Evolutionary conservation across 2,888 invertebrate species (phyloP).

Genomic region (Phorcus lineatus): DNA sequence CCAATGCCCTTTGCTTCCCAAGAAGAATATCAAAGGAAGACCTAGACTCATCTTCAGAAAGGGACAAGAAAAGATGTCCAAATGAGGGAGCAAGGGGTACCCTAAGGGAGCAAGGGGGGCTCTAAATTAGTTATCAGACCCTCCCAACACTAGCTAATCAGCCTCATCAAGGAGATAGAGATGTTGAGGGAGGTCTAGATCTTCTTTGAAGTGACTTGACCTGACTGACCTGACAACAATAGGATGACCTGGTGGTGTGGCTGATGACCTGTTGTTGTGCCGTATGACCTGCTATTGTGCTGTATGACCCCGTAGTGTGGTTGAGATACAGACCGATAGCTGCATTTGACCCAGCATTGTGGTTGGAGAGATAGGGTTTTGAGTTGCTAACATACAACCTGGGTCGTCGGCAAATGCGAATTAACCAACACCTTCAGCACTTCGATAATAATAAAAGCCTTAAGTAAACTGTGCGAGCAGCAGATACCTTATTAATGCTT

Average conservation of each 20-base stretch:
- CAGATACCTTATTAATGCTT: neutral
- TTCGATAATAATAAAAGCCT: no score
- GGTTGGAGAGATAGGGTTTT: no score
- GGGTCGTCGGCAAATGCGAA: neutral
- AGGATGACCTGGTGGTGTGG: neutral
- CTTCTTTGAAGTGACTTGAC: neutral
- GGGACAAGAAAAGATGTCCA: no score
- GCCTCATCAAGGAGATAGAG: constrained; percentile 4
- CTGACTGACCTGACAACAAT: constrained; percentile 9
- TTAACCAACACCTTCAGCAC: neutral
- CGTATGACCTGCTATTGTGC: no score
- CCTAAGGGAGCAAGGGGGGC: neutral
- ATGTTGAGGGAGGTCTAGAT: neutral
- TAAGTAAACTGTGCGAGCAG: neutral
- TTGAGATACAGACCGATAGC: no score
- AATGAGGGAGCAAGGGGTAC: no score
- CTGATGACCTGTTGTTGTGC: neutral
- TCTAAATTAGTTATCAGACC: neutral
- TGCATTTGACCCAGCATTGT: neutral
- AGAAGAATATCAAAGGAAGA: no score
- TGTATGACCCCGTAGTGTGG: no score
- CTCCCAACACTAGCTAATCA: neutral
- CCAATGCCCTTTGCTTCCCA: no score
- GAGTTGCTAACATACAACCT: neutral
- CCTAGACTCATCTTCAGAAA: no score